Evolutionary conservation across 2,888 invertebrate species (phyloP), one percentile per base, ranked within the genome.

Genomic region (Troilus luridus): DNA sequence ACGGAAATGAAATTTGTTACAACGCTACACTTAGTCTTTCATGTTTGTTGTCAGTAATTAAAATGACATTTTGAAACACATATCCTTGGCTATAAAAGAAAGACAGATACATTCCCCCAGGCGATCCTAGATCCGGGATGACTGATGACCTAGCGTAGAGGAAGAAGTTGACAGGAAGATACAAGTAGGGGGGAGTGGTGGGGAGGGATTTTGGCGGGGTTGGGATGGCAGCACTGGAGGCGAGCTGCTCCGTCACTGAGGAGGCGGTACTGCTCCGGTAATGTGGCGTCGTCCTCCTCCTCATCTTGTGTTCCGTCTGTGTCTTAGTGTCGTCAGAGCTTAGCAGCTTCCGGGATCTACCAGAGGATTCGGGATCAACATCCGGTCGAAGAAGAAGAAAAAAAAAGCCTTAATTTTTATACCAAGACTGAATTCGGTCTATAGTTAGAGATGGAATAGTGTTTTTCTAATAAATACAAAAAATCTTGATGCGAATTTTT

Each of bases 321-420:
- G 72, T 77, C 24, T 41, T 77, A 77, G 72, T 77, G 27, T 5
- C 9, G 24, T 24, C 9, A 12, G 67, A 24, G 67, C 24, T 24
- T 24, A 12, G 5, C 10, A 14, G 8, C 21, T 6, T 62, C 19
- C 62, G 6, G 24, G 12, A 24, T 5, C 12, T 41, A 12, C 12
- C 24, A 10, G n/a, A 67, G 0, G 5, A n/a, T 64, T 64, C n/a
- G 10, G 10, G 11, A n/a, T 9, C 5, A 11, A n/a, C 2, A n/a
- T 10, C n/a, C 10, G 9, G n/a, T n/a, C n/a, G n/a, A n/a, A 64
- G 12, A n/a, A n/a, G 9, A 89, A 91, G 67, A 62, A 92, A 91
- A 91, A 91, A 89, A 12, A 67, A 67, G 95, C 95, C 60, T 88
- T 88, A 59, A 24, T 62, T 88, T 88, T 60, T 60, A 88, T 19